A percentile compares a stretch with the other conserved stretches of the same genome.
These are phyloP conservation scores for Epistrophella euchroma DNA, from an alignment of 2,888 invertebrate genomes.

Conservation along the genomic window DNA sequence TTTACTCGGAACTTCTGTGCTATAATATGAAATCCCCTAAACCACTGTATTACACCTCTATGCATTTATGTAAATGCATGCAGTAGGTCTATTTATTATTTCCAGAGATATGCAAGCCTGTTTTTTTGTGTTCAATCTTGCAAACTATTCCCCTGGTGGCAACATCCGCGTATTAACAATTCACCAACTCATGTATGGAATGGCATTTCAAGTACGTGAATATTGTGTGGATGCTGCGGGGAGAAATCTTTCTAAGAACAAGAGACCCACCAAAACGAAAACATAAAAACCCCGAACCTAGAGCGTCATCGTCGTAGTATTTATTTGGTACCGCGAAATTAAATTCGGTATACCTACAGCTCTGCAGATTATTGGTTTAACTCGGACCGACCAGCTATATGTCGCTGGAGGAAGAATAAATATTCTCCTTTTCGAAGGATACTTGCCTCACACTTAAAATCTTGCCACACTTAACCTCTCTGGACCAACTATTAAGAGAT, in stretches of 20 bases:
- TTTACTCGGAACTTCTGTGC: not conserved
- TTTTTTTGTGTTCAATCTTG: slow-evolving; percentile 41
- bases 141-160: slow-evolving; percentile 16
- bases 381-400: slow-evolving; percentile 6
- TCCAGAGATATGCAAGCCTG: slow-evolving; percentile 57
- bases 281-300: slow-evolving; percentile 31
- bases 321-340: slow-evolving; percentile 76
- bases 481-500: slow-evolving; percentile 72
- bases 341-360: slow-evolving; percentile 69
- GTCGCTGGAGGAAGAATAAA: slow-evolving; percentile 54
- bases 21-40: not conserved
- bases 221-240: slow-evolving; percentile 16
- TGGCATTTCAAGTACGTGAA: slow-evolving; percentile 70
- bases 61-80: not conserved
- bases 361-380: slow-evolving; percentile 46
- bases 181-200: slow-evolving; percentile 55
- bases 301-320: slow-evolving; percentile 47
- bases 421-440: slow-evolving; percentile 39
- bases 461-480: slow-evolving; percentile 27
- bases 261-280: slow-evolving; percentile 56
- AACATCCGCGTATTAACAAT: slow-evolving; percentile 68
- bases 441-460: slow-evolving; percentile 6
- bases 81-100: slow-evolving; percentile 70
- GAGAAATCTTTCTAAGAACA: slow-evolving; percentile 62
- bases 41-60: not conserved